Evolutionary conservation across 2,797 vertebrate genomes (phyloP).

Genomic region (Xenopus petersii): DNA sequence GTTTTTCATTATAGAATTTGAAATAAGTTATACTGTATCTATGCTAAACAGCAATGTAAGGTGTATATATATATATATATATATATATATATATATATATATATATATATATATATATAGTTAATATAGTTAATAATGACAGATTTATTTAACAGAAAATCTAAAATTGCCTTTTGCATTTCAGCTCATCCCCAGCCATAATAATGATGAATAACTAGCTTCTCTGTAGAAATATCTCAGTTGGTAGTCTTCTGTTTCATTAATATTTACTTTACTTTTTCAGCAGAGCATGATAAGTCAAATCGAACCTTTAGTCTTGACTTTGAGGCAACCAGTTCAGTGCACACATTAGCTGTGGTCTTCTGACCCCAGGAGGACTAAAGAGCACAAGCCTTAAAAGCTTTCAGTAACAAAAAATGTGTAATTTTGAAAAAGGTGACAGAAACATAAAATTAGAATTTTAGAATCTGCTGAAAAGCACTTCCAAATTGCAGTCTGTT

Average conservation of each 20-base stretch:
- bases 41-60: background rate
- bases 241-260: constrained; percentile 15
- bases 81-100: background rate
- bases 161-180: background rate
- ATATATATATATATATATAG: no score
- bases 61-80: constrained; percentile 8
- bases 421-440: background rate
- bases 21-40: no score
- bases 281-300: background rate
- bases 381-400: background rate
- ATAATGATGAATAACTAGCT: constrained; percentile 14
- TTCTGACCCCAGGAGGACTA: background rate
- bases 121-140: no score
- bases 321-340: background rate
- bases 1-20: no score
- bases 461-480: background rate
- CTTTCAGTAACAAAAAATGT: background rate
- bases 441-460: background rate
- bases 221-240: constrained; percentile 15
- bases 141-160: no score
- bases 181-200: constrained; percentile 7
- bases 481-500: no score
- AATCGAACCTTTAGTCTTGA: background rate
- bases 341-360: background rate
- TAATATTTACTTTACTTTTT: constrained; percentile 19